phyloP scores from a whole-genome alignment of 2,888 invertebrate species.

The Mactromeris polynyma region DNA sequence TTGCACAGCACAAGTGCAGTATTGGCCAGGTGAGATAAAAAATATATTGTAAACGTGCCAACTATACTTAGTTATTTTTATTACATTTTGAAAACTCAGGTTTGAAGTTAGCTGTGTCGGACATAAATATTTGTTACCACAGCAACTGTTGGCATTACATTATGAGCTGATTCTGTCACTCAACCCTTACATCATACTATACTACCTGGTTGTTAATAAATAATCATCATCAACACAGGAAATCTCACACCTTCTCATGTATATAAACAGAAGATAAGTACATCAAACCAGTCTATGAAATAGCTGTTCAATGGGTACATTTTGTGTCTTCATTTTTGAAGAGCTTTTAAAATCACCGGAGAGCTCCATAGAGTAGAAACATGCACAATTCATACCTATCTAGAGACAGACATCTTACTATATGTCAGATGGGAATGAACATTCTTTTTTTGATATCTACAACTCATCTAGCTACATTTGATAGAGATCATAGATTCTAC shows the following conservation, averaged over 20 bases:
- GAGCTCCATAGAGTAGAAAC: neutral
- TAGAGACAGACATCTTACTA: neutral
- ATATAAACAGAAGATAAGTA: neutral
- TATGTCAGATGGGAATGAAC: neutral
- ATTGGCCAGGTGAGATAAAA: too few relatives aligned
- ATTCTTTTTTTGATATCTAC: neutral
- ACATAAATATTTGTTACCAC: neutral
- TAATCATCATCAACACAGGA: too few relatives aligned
- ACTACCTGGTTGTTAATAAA: neutral
- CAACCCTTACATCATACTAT: neutral
- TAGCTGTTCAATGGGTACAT: neutral
- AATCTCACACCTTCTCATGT: too few relatives aligned
- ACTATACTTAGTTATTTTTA: neutral
- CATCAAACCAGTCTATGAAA: neutral
- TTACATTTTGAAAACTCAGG: neutral
- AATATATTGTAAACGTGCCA: too few relatives aligned
- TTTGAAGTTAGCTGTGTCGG: neutral
- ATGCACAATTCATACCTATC: neutral
- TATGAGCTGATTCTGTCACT: neutral
- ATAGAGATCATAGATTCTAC: neutral
- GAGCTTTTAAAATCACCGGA: neutral
- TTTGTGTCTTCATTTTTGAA: neutral
- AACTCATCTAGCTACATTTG: neutral
- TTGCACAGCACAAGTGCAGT: too few relatives aligned
- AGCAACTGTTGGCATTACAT: slow-evolving; percentile 16